phyloP scores from a whole-genome alignment of 1,140 invertebrate genomes.

The Macrobrachium nipponense region DNA sequence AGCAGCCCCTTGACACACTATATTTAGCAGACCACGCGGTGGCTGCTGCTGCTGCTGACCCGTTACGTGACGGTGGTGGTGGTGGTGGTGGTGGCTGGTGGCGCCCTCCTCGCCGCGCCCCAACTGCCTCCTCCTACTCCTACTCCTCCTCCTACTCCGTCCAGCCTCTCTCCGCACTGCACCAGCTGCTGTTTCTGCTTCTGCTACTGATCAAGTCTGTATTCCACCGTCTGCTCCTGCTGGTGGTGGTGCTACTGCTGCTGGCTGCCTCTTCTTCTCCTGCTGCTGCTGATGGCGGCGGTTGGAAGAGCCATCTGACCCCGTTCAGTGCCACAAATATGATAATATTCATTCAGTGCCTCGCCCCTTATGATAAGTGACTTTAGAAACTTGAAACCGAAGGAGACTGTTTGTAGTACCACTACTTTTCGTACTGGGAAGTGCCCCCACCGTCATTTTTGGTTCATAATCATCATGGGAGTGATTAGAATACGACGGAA shows the following conservation, averaged over 20 bases:
- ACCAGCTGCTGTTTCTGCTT: slow-evolving; percentile 45
- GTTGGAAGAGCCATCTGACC: no score
- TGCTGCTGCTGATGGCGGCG: background rate
- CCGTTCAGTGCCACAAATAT: no score
- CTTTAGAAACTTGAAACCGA: no score
- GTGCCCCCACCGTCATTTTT: no score
- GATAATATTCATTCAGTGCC: no score
- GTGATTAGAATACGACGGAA: no score
- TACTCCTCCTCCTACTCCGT: background rate
- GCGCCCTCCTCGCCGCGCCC: no score
- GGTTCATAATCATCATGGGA: no score
- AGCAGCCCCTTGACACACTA: slow-evolving; percentile 28
- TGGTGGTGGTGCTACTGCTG: background rate
- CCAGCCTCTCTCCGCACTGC: slow-evolving; percentile 45
- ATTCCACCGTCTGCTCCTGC: background rate
- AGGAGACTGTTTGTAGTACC: no score
- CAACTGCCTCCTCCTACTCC: no score
- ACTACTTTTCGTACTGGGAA: no score
- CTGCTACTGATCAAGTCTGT: slow-evolving; percentile 4
- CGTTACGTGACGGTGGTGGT: slow-evolving; percentile 46
- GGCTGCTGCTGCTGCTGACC: slow-evolving; percentile 35
- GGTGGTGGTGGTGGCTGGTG: background rate
- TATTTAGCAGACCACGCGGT: slow-evolving; percentile 56
- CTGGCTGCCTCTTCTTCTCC: background rate
- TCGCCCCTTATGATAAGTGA: no score